Evolutionary conservation across 2,797 vertebrate species (phyloP).

Genomic region (Micropoecilia bifurca): DNA sequence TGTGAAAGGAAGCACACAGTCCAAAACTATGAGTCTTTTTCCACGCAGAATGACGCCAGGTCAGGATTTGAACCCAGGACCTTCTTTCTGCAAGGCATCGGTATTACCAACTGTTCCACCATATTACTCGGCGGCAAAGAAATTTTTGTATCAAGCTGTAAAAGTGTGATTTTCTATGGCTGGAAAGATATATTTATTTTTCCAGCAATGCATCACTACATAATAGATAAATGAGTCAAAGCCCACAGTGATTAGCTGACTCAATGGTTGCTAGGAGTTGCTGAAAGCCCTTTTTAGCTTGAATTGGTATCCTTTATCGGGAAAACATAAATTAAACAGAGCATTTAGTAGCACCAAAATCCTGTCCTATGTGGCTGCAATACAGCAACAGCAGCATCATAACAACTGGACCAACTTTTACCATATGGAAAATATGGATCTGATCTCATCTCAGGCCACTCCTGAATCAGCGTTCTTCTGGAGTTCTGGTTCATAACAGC

Average conservation of each 20-base stretch:
- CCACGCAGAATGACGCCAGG: not conserved
- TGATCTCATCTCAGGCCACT: constrained; percentile 45
- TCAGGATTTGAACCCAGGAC: not conserved
- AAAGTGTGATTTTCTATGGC: not conserved
- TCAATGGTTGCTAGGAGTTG: constrained; percentile 25
- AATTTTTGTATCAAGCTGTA: not conserved
- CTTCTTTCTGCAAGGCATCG: too few relatives aligned
- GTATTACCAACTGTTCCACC: too few relatives aligned
- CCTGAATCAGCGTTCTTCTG: constrained; percentile 65
- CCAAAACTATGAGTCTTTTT: not conserved
- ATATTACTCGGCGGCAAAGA: not conserved
- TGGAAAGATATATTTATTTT: not conserved
- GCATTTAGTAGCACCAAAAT: constrained; percentile 30
- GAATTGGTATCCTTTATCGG: constrained; percentile 33
- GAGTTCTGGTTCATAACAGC: constrained; percentile 48
- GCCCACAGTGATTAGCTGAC: not conserved
- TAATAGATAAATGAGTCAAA: constrained; percentile 8
- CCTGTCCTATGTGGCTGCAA: constrained; percentile 13
- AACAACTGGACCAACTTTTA: constrained; percentile 25
- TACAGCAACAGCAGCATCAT: constrained; percentile 27
- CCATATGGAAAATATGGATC: constrained; percentile 48
- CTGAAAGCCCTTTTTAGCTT: constrained; percentile 36
- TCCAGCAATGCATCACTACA: not conserved
- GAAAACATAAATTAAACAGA: constrained; percentile 17
- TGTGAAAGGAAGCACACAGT: too few relatives aligned